A percentile compares a stretch with the other conserved stretches of the same genome.
Evolutionary conservation across 2,888 invertebrate genomes (phyloP).

Genomic region (Camptogramma bilineatum): DNA sequence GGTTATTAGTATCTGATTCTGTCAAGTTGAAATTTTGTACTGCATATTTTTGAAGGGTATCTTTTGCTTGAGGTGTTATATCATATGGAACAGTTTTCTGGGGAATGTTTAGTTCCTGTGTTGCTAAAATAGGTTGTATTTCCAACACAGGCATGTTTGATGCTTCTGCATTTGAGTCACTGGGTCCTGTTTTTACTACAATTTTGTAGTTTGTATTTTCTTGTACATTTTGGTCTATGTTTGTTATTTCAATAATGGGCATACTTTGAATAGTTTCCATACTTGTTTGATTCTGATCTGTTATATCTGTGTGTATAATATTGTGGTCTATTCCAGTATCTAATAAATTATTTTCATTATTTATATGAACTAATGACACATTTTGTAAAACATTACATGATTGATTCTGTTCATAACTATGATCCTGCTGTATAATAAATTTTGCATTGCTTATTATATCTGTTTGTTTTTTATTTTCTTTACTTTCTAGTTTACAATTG

Average conservation of each 20-base stretch:
- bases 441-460: slow-evolving; percentile 6
- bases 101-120: not conserved
- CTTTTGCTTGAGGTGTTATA: not conserved
- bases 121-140: slow-evolving; percentile 13
- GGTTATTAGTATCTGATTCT: not conserved
- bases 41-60: slow-evolving; percentile 2
- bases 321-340: not conserved
- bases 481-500: not conserved
- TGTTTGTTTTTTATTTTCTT: not conserved
- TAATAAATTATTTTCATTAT: not conserved
- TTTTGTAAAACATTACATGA: slow-evolving; percentile 2
- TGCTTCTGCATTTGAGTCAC: not conserved
- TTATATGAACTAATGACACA: slow-evolving; percentile 6
- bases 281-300: not conserved
- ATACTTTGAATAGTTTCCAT: not conserved
- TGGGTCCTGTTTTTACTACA: slow-evolving; percentile 11
- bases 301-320: slow-evolving; percentile 2
- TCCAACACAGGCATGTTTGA: slow-evolving; percentile 26
- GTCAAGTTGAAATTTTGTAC: not conserved
- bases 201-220: slow-evolving; percentile 21
- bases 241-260: slow-evolving; percentile 11
- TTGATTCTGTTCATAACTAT: not conserved
- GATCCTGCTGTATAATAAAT: slow-evolving; percentile 7
- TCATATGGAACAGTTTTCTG: not conserved
- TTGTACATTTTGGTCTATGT: not conserved